These are phyloP conservation scores for Phalloptychus januarius DNA, from an alignment of 2,797 vertebrate genomes.

Conservation along the genomic window DNA sequence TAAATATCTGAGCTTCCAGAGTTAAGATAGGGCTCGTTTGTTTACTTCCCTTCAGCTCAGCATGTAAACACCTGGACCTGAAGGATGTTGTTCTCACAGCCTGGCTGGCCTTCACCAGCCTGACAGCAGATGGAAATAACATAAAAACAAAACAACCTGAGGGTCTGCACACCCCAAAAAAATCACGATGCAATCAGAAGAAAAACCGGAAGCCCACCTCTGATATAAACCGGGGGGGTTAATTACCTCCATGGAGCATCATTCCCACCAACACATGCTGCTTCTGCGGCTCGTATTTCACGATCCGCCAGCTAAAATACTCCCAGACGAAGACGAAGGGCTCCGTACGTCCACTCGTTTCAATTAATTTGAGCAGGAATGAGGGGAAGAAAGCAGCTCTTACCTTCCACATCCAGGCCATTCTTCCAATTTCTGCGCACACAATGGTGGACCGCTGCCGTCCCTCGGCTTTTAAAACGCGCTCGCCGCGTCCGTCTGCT, in stretches of 20 bases:
- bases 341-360: neutral
- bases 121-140: neutral
- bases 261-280: constrained; percentile 4
- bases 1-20: neutral
- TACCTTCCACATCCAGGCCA: constrained; percentile 98
- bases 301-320: constrained; percentile 35
- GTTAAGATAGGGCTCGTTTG: neutral
- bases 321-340: neutral
- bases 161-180: neutral
- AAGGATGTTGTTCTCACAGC: constrained; percentile 37
- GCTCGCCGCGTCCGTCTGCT: constrained; percentile 35
- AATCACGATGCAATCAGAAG: neutral
- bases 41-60: constrained; percentile 17
- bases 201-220: neutral
- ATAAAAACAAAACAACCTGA: constrained; percentile 8
- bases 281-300: constrained; percentile 9
- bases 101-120: constrained; percentile 28
- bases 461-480: constrained; percentile 56
- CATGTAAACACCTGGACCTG: constrained; percentile 36
- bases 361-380: neutral
- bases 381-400: constrained; percentile 63
- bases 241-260: constrained; percentile 52
- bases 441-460: constrained; percentile 67
- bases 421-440: constrained; percentile 83
- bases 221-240: constrained; percentile 17